Percentiles rank a stretch among this genome's conserved stretches.
phyloP scores from a whole-genome alignment of 2,113 vertebrate species.

The Calypte anna region DNA sequence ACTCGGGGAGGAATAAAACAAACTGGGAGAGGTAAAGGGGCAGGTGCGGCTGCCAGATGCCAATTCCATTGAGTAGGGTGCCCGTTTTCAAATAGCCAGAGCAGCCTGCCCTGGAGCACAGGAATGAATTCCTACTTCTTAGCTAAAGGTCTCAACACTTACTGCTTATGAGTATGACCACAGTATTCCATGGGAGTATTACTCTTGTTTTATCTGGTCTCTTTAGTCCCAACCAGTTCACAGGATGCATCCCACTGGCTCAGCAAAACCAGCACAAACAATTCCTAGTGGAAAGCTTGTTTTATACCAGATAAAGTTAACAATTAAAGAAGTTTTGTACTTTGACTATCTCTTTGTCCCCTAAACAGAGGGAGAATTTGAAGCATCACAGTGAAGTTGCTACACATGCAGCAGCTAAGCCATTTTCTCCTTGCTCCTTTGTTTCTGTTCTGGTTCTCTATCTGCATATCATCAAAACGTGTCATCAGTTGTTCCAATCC shows the following conservation, averaged over 20 bases:
- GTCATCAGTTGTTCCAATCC: not conserved
- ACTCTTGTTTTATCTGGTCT: not conserved
- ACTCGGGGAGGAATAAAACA: not conserved
- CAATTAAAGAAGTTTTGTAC: not conserved
- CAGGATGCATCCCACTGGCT: not conserved
- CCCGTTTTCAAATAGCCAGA: not conserved
- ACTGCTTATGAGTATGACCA: not conserved
- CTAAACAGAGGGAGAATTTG: not conserved
- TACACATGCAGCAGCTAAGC: not conserved
- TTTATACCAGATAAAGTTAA: not conserved
- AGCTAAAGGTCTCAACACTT: not conserved
- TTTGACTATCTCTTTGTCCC: not conserved
- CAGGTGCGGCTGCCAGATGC: not conserved
- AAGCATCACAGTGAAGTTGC: not conserved
- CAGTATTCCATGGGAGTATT: not conserved
- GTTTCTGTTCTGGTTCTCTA: not conserved
- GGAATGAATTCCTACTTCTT: not conserved
- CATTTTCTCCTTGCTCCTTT: not conserved
- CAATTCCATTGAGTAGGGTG: not conserved
- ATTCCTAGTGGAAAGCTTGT: not conserved
- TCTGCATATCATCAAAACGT: not conserved
- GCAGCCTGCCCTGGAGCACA: rapidly evolving
- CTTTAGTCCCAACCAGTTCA: rapidly evolving
- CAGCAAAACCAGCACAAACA: not conserved
- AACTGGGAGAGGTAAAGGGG: not conserved